Conservation (phyloP, 1,140 invertebrate genomes). For the Goniozus legneri region DNA sequence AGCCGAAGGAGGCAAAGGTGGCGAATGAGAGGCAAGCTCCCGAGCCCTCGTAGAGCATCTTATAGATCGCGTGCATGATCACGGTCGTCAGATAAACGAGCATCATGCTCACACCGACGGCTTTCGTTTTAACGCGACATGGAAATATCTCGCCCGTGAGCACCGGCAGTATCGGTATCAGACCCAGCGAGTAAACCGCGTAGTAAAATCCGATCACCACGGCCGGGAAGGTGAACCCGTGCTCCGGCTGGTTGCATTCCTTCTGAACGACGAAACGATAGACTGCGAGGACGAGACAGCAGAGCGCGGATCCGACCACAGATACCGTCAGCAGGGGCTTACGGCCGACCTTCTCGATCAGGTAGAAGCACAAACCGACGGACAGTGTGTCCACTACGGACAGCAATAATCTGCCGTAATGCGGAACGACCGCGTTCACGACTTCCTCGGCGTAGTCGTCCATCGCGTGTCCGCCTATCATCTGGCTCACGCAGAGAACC, state of each 20-base stretch:
- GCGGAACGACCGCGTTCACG: constrained; percentile 1
- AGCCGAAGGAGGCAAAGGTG: constrained; percentile 14
- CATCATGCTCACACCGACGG: constrained; percentile 10
- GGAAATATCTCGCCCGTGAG: constrained; percentile 22
- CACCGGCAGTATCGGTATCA: constrained; percentile 22
- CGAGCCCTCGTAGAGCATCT: neutral
- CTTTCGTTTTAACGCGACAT: constrained; percentile 12
- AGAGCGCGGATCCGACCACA: constrained; percentile 13
- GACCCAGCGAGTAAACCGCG: constrained; percentile 17
- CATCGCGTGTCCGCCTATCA: constrained; percentile 20
- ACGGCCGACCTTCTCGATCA: constrained; percentile 17
- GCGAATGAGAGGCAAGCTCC: constrained; percentile 14
- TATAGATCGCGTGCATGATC: constrained; percentile 13
- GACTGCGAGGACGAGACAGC: constrained; percentile 16
- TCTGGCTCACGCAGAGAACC: constrained; percentile 18
- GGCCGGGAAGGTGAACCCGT: neutral
- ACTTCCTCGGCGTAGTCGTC: constrained; percentile 10
- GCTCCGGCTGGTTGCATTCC: neutral
- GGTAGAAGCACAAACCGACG: constrained; percentile 9
- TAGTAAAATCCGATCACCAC: constrained; percentile 19
- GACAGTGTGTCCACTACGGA: constrained; percentile 10
- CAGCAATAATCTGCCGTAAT: constrained; percentile 5
- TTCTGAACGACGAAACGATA: constrained; percentile 1
- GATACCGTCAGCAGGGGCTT: constrained; percentile 14
- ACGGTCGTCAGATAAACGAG: constrained; percentile 15